A percentile compares a stretch with the other conserved stretches of the same genome.
These are phyloP conservation scores for Blastobasis lacticolella DNA, from an alignment of 2,888 invertebrate genomes.

Conservation along the genomic window DNA sequence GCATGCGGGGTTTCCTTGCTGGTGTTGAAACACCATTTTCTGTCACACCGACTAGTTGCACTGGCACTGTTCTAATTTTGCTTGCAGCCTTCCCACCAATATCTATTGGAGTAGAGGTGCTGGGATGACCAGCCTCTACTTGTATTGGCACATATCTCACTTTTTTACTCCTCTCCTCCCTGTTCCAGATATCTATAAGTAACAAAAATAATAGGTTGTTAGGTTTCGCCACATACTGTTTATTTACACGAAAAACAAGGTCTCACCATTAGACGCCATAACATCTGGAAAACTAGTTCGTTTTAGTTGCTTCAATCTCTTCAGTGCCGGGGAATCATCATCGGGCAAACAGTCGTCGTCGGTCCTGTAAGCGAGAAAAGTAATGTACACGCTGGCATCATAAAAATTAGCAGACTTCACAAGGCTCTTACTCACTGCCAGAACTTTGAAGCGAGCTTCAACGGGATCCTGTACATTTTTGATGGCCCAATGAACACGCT, in stretches of 20 bases:
- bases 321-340: constrained; percentile 54
- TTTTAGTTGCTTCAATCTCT: constrained; percentile 49
- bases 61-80: constrained; percentile 34
- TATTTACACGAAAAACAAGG: neutral
- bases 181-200: constrained; percentile 36
- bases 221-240: neutral
- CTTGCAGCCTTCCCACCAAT: constrained; percentile 20
- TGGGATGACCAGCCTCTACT: constrained; percentile 48
- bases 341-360: constrained; percentile 57
- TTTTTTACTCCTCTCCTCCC: constrained; percentile 36
- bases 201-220: neutral
- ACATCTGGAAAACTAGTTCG: constrained; percentile 48
- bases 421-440: constrained; percentile 46
- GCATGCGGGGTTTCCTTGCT: constrained; percentile 39
- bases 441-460: constrained; percentile 53
- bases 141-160: constrained; percentile 60
- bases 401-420: constrained; percentile 1
- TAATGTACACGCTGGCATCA: neutral
- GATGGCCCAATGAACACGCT: constrained; percentile 12
- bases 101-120: constrained; percentile 62
- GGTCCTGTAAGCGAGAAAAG: constrained; percentile 39
- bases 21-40: constrained; percentile 42
- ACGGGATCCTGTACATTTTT: constrained; percentile 49
- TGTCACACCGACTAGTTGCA: constrained; percentile 36
- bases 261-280: constrained; percentile 48